phyloP scores from a whole-genome alignment of 2,113 vertebrate genomes.

The Hemiprocne comata region DNA sequence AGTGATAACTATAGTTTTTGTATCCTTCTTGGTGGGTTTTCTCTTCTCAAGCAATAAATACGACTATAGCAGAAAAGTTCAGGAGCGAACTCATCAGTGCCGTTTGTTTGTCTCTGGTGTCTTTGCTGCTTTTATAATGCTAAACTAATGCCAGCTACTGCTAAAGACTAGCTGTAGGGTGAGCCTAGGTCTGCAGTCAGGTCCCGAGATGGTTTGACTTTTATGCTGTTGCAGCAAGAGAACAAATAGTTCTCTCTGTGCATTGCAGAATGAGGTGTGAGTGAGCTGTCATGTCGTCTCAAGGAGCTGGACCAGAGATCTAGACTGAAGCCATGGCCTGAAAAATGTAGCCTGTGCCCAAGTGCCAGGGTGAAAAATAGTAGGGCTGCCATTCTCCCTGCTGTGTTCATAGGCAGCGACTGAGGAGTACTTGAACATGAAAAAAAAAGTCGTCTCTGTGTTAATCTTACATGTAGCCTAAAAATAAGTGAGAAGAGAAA shows the following conservation, averaged over 20 bases:
- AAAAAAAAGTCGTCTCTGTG: not conserved
- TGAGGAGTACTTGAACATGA: not conserved
- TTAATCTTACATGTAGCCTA: not conserved
- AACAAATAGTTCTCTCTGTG: constrained; percentile 38
- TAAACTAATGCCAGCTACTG: not conserved
- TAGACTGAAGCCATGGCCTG: constrained; percentile 2
- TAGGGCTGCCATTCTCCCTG: not conserved
- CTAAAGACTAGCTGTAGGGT: not conserved
- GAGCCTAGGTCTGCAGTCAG: not conserved
- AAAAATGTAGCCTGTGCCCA: not conserved
- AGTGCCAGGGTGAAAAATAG: not conserved
- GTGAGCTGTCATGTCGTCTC: not conserved
- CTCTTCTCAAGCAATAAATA: not conserved
- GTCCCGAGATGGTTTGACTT: not conserved
- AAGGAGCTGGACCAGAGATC: not conserved
- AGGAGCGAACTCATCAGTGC: not conserved
- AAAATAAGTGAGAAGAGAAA: not conserved
- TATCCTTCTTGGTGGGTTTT: not conserved
- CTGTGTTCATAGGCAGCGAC: not conserved
- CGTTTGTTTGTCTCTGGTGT: not conserved
- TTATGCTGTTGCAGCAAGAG: not conserved
- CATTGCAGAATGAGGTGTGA: constrained; percentile 45
- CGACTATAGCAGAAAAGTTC: not conserved
- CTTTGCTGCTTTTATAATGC: not conserved
- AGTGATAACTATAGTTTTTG: not conserved